Evolutionary conservation across 2,888 invertebrate species (phyloP), one percentile per base, ranked within the genome.

Genomic region (Morpho deidamia): DNA sequence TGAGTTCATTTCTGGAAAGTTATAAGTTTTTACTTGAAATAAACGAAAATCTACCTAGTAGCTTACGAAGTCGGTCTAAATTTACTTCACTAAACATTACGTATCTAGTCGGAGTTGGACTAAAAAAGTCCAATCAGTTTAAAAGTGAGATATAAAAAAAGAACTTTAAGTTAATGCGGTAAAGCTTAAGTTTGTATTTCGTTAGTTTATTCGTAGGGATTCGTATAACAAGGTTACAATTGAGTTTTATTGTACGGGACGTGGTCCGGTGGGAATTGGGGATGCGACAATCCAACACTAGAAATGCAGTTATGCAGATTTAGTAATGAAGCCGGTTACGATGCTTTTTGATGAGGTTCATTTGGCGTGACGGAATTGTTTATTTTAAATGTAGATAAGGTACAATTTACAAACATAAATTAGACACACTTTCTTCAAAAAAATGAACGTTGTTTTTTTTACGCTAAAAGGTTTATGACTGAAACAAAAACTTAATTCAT

Each of bases 241-340:
- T 55, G 59, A 62, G 62, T 64, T 63, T 63, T 56, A 57, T 61
- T 53, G 56, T 51, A 57, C 54, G 52, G 56, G 60, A 59, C 51
- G 57, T 53, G 45, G 52, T 67, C 81, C 72, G 72, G 55, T 50
- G 78, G 74, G 81, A 77, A 60, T 68, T 66, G 71, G 72, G 72
- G 72, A 74, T 76, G 72, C 74, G 76, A 78, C 78, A 74, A 74
- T 72, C 75, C 76, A 76, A 71, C 75, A 72, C 55, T 61, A 69
- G 71, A 73, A 80, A 83, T 75, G 76, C 75, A 72, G 81, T 84
- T 86, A 86, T 86, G 87, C 81, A 87, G 78, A 86, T 86, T 72
- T 67, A 49, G 72, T 80, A 78, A 78, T 77, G 75, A 81, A 72
- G 77, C 77, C 67, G 65, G 71, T 74, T 73, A 71, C 56, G 69